A percentile compares a stretch with the other conserved stretches of the same genome.
Conservation (phyloP, 2,113 vertebrate species). For the Eublepharis macularius region DNA sequence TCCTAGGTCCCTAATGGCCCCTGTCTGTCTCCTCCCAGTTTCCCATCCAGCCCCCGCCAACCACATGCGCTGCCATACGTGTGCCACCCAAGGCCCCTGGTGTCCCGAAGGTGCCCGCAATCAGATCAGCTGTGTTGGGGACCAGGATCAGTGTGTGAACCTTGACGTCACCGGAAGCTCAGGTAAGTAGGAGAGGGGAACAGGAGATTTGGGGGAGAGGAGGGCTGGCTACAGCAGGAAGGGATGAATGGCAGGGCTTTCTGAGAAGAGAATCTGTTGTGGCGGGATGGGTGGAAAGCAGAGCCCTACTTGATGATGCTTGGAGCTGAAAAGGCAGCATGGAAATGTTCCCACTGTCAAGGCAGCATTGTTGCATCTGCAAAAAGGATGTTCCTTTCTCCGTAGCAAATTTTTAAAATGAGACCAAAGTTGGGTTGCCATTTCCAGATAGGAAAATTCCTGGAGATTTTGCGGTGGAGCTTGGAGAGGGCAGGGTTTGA, state of each 20-base stretch:
- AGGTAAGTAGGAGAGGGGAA: background rate
- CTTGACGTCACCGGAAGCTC: conserved; percentile 1
- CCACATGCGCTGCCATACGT: conserved; percentile 26
- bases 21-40: background rate
- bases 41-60: background rate
- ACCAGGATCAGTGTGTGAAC: conserved; percentile 19
- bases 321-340: background rate
- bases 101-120: conserved; percentile 20
- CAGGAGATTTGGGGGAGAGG: background rate
- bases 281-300: too few relatives aligned
- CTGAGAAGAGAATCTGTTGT: background rate
- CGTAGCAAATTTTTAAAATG: too few relatives aligned
- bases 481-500: too few relatives aligned
- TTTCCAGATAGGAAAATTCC: too few relatives aligned
- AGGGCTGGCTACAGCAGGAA: background rate
- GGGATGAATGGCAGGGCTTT: too few relatives aligned
- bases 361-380: background rate
- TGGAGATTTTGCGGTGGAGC: too few relatives aligned
- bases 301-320: too few relatives aligned
- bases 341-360: background rate
- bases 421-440: too few relatives aligned
- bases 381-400: background rate
- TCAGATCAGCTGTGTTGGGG: conserved; percentile 9
- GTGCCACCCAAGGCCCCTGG: conserved; percentile 19
- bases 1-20: background rate